A percentile compares a stretch with the other conserved stretches of the same genome.
Conservation (phyloP, 2,113 vertebrate species). For the Brachirus orientalis region DNA sequence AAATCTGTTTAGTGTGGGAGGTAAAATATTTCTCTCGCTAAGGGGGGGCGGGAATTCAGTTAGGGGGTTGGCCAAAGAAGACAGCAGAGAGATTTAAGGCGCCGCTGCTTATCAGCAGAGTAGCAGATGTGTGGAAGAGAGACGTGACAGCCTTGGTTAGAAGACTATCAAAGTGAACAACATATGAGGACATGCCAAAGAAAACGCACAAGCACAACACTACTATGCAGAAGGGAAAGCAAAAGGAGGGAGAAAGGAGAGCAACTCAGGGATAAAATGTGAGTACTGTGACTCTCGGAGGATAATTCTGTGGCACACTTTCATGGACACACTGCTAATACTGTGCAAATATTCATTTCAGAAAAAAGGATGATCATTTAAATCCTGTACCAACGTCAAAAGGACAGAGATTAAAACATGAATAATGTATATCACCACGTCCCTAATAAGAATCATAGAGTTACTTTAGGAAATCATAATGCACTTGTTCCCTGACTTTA, state of each 20-base stretch:
- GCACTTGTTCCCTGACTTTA: no score
- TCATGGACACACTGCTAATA: neutral
- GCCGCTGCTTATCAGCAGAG: constrained; percentile 71
- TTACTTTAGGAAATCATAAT: neutral
- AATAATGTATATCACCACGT: neutral
- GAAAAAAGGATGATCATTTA: no score
- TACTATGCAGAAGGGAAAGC: constrained; percentile 42
- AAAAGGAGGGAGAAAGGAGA: constrained; percentile 13
- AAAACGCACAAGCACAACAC: constrained; percentile 23
- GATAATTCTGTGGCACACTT: neutral
- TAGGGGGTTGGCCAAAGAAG: constrained; percentile 23
- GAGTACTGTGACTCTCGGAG: constrained; percentile 40
- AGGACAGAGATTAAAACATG: neutral
- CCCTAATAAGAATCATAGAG: neutral
- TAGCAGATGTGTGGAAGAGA: constrained; percentile 61
- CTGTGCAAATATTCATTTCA: neutral
- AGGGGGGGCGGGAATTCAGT: constrained; percentile 10
- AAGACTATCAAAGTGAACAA: constrained; percentile 32
- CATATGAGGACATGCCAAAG: constrained; percentile 9
- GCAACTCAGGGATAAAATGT: constrained; percentile 56
- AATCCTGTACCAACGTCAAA: neutral
- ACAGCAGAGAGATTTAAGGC: constrained; percentile 39
- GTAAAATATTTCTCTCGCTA: constrained; percentile 20
- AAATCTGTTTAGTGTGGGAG: constrained; percentile 17
- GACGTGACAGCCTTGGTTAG: constrained; percentile 49